Percentiles rank a stretch among this genome's conserved stretches.
Evolutionary conservation across 2,113 vertebrate genomes (phyloP).

Genomic region (Seriola dumerili): DNA sequence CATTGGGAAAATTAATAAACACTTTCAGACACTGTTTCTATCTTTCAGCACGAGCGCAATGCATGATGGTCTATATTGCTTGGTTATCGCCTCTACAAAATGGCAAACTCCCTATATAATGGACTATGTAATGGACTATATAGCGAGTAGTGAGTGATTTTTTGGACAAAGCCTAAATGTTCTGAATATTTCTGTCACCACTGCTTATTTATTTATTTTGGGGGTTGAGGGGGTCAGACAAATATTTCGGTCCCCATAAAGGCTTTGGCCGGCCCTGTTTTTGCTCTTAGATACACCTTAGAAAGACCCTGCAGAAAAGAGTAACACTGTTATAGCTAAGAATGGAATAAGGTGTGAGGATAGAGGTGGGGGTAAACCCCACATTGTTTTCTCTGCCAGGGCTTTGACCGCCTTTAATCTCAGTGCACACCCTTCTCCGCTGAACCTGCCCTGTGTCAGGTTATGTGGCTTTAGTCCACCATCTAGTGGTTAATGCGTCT

Average conservation of each 20-base stretch:
- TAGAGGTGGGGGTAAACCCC: not conserved
- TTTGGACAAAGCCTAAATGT: no score
- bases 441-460: conserved; percentile 10
- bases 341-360: not conserved
- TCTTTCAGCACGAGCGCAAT: no score
- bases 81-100: no score
- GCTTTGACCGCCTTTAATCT: not conserved
- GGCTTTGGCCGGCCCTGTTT: not conserved
- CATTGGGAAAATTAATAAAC: no score
- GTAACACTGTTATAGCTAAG: no score
- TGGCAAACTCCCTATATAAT: no score
- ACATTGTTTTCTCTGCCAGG: no score
- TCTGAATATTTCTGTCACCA: not conserved
- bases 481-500: conserved; percentile 67
- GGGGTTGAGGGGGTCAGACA: not conserved
- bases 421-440: not conserved
- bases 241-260: not conserved
- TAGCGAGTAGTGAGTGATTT: no score
- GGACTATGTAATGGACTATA: no score
- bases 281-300: not conserved
- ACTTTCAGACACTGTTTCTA: no score
- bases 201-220: not conserved
- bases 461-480: conserved; percentile 69
- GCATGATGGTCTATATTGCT: no score
- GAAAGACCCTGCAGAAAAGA: not conserved